phyloP scores from a whole-genome alignment of 2,888 invertebrate species.

The Agriopis aurantiaria region DNA sequence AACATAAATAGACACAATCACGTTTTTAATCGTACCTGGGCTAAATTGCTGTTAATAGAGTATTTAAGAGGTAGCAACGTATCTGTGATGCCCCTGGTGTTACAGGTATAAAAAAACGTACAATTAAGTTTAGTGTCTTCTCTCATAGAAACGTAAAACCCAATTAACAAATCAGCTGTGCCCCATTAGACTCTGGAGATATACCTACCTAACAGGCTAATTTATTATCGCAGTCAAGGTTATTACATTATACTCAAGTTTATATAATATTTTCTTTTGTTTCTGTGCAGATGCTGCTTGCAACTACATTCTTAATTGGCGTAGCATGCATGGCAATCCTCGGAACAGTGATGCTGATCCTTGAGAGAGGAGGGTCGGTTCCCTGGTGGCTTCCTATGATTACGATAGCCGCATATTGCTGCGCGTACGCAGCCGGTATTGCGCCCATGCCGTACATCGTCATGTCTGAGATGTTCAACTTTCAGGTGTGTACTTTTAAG shows the following conservation, averaged over 20 bases:
- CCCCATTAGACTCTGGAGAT: neutral
- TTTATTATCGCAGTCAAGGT: neutral
- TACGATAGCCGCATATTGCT: constrained; percentile 51
- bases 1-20: neutral
- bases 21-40: neutral
- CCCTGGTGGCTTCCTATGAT: constrained; percentile 59
- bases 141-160: neutral
- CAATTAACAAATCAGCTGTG: constrained; percentile 2
- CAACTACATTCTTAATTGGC: constrained; percentile 45
- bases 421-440: constrained; percentile 59
- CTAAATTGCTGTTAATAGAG: too few relatives aligned
- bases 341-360: constrained; percentile 54
- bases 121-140: neutral
- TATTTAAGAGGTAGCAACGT: too few relatives aligned
- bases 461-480: constrained; percentile 66
- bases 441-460: constrained; percentile 62
- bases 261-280: neutral
- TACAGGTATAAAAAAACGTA: too few relatives aligned
- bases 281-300: constrained; percentile 53
- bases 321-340: constrained; percentile 49
- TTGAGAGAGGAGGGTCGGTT: constrained; percentile 47
- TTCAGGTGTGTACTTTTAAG: constrained; percentile 54
- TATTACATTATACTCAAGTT: too few relatives aligned
- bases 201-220: too few relatives aligned
- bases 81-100: too few relatives aligned